Evolutionary conservation across 2,888 invertebrate species (phyloP).

Genomic region (Prosopocoilus inquinatus): DNA sequence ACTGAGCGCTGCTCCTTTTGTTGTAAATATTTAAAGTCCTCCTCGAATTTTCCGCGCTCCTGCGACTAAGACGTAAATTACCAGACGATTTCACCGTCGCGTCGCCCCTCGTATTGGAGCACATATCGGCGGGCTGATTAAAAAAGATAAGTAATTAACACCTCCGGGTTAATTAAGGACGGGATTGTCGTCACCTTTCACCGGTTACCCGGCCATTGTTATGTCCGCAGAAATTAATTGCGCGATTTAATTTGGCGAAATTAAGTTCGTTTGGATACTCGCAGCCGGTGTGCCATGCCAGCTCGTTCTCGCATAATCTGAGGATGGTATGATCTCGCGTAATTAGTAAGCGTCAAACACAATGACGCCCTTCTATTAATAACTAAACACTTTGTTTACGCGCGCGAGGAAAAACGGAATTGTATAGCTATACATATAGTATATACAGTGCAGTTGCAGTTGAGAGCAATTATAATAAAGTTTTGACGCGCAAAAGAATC

Average conservation of each 20-base stretch:
- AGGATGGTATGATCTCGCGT: conserved; percentile 20
- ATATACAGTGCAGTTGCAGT: too few relatives aligned
- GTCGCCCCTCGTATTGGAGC: background rate
- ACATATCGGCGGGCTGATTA: background rate
- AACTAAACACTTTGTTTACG: conserved; percentile 24
- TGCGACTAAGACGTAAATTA: conserved; percentile 6
- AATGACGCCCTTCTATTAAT: conserved; percentile 25
- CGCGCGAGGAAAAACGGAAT: background rate
- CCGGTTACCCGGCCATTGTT: background rate
- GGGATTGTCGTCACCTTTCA: too few relatives aligned
- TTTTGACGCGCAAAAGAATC: conserved; percentile 6
- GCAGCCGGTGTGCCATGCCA: background rate
- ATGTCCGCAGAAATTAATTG: conserved; percentile 15
- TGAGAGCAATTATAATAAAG: background rate
- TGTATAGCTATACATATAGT: too few relatives aligned
- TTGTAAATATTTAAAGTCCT: conserved; percentile 29
- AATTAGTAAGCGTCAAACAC: conserved; percentile 27
- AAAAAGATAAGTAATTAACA: background rate
- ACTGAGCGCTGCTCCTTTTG: conserved; percentile 25
- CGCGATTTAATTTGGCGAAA: conserved; percentile 22
- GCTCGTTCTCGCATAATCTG: conserved; percentile 6
- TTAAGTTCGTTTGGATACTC: conserved; percentile 15
- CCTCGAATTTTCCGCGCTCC: conserved; percentile 12
- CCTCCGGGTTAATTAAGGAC: background rate
- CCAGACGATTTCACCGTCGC: background rate